Evolutionary conservation across 2,888 invertebrate species (phyloP).

Genomic region (Dastarcus helophoroides): DNA sequence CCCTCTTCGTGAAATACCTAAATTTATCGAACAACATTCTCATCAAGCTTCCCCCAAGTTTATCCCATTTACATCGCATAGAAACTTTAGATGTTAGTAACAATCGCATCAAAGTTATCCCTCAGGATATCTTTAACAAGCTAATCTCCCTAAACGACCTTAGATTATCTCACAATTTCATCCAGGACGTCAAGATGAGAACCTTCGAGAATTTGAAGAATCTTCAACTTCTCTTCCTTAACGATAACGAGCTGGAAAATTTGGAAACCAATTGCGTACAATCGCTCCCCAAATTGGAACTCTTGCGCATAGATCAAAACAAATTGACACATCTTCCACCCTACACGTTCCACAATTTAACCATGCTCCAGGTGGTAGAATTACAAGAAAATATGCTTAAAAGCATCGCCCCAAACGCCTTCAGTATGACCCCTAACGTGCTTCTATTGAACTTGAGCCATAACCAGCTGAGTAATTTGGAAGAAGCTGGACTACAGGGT

Average conservation of each 20-base stretch:
- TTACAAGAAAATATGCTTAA: constrained; percentile 69
- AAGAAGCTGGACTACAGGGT: constrained; percentile 61
- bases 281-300: constrained; percentile 54
- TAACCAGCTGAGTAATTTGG: constrained; percentile 64
- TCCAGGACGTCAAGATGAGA: constrained; percentile 56
- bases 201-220: constrained; percentile 60
- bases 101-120: constrained; percentile 60
- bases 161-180: constrained; percentile 62
- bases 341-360: constrained; percentile 64
- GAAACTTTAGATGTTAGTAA: constrained; percentile 65
- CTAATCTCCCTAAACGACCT: constrained; percentile 59
- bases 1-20: constrained; percentile 51
- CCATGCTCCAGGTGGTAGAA: constrained; percentile 60
- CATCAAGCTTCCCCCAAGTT: constrained; percentile 56
- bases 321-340: constrained; percentile 64
- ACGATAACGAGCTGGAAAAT: constrained; percentile 66
- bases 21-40: constrained; percentile 71
- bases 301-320: constrained; percentile 51
- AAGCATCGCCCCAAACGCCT: constrained; percentile 61
- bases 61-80: constrained; percentile 56
- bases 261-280: constrained; percentile 63
- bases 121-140: constrained; percentile 57
- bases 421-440: constrained; percentile 65
- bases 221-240: constrained; percentile 63
- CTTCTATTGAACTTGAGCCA: constrained; percentile 74